A percentile compares a stretch with the other conserved stretches of the same genome.
Evolutionary conservation across 1,140 invertebrate genomes (phyloP).

Genomic region (Caenorhabditis elegans): DNA sequence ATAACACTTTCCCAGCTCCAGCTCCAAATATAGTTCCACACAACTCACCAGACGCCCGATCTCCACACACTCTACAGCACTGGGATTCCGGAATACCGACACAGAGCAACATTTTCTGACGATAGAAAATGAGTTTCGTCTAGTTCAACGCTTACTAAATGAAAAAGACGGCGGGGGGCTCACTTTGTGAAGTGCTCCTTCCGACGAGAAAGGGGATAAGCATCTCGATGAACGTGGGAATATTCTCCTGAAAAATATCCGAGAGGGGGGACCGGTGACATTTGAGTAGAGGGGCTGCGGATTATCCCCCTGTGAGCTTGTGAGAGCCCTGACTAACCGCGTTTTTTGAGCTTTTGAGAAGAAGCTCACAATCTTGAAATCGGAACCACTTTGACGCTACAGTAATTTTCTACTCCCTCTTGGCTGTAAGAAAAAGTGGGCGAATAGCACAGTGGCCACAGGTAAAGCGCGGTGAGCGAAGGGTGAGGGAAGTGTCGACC

Average conservation of each 20-base stretch:
- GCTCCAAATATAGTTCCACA: no score
- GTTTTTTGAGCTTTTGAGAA: no score
- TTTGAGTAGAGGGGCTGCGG: background rate
- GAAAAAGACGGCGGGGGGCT: background rate
- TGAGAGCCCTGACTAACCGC: no score
- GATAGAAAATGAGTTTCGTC: no score
- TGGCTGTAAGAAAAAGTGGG: no score
- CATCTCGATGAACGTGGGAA: conserved; percentile 7
- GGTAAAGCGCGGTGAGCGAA: no score
- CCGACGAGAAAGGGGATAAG: background rate
- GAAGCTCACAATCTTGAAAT: no score
- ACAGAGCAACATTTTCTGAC: background rate
- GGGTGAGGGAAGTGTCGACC: no score
- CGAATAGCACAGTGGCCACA: no score
- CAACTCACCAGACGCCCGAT: background rate
- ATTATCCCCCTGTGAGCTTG: background rate
- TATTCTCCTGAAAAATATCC: background rate
- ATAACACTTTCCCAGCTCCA: background rate
- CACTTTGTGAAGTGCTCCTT: background rate
- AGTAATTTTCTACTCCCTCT: no score
- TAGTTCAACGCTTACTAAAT: no score
- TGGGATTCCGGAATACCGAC: background rate
- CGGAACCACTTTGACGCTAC: no score
- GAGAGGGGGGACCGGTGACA: background rate
- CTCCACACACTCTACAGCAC: background rate